Evolutionary conservation across 2,888 invertebrate species (phyloP).

Genomic region (Papilio gigon): DNA sequence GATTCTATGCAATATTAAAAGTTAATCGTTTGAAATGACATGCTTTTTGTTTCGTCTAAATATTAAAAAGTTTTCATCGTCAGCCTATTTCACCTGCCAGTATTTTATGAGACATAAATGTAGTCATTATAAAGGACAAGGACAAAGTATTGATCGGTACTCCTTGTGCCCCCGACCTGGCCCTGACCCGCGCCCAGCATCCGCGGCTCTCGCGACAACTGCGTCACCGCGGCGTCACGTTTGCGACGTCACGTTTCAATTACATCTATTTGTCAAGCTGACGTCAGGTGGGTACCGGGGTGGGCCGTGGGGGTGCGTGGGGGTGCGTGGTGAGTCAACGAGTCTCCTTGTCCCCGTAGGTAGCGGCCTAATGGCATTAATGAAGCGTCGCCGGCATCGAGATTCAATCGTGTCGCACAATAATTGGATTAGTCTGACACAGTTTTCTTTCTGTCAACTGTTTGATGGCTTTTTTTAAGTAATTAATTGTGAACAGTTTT

Average conservation of each 20-base stretch:
- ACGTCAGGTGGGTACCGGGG: not conserved
- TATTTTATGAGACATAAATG: too few relatives aligned
- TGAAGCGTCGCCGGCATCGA: slow-evolving; percentile 26
- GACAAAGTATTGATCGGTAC: slow-evolving; percentile 66
- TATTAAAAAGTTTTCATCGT: too few relatives aligned
- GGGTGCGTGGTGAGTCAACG: not conserved
- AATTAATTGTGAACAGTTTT: slow-evolving; percentile 4
- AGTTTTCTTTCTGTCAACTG: slow-evolving; percentile 23
- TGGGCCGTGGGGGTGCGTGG: not conserved
- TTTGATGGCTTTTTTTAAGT: slow-evolving; percentile 17
- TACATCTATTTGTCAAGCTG: slow-evolving; percentile 1
- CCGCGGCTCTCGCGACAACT: slow-evolving; percentile 46
- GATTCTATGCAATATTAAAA: too few relatives aligned
- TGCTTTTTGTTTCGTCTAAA: too few relatives aligned
- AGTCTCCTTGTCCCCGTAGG: slow-evolving; percentile 13
- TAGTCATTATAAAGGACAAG: slow-evolving; percentile 55
- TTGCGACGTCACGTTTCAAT: slow-evolving; percentile 23
- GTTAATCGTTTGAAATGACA: too few relatives aligned
- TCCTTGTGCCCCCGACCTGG: slow-evolving; percentile 57
- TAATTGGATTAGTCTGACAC: slow-evolving; percentile 34
- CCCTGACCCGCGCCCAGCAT: slow-evolving; percentile 62
- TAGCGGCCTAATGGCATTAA: slow-evolving; percentile 26
- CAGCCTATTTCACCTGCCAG: too few relatives aligned
- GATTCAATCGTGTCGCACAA: slow-evolving; percentile 19
- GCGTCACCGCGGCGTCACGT: slow-evolving; percentile 42